phyloP scores from a whole-genome alignment of 2,113 vertebrate genomes.

The Saguinus imperator region DNA sequence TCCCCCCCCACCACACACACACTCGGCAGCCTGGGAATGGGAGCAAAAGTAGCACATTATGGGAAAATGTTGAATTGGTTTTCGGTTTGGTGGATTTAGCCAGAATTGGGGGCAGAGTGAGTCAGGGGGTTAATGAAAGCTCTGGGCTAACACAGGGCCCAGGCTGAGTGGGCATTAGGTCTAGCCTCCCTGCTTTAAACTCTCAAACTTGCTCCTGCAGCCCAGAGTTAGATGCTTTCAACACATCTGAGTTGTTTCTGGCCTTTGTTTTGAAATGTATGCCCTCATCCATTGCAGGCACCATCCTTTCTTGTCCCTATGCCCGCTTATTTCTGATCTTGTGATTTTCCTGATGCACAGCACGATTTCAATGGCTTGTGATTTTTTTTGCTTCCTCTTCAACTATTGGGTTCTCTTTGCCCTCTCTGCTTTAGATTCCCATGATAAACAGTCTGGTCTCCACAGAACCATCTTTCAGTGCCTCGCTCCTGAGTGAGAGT shows the following conservation, averaged over 20 bases:
- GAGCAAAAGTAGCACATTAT: neutral
- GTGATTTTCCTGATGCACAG: neutral
- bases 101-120: neutral
- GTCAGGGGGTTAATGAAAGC: accelerated
- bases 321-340: neutral
- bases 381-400: constrained; percentile 23
- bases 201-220: neutral
- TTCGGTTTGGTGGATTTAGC: neutral
- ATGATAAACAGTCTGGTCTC: neutral
- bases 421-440: neutral
- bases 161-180: neutral
- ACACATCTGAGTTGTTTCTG: neutral
- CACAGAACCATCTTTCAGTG: neutral
- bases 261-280: neutral
- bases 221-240: neutral
- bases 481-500: neutral
- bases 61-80: neutral
- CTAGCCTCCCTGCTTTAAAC: neutral
- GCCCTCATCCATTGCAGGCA: neutral
- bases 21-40: neutral
- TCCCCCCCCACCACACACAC: neutral
- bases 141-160: neutral
- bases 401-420: neutral
- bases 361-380: neutral
- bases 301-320: neutral